Percentiles rank a stretch among this genome's conserved stretches.
phyloP scores from a whole-genome alignment of 2,888 invertebrate species.

The Magallana nippona region DNA sequence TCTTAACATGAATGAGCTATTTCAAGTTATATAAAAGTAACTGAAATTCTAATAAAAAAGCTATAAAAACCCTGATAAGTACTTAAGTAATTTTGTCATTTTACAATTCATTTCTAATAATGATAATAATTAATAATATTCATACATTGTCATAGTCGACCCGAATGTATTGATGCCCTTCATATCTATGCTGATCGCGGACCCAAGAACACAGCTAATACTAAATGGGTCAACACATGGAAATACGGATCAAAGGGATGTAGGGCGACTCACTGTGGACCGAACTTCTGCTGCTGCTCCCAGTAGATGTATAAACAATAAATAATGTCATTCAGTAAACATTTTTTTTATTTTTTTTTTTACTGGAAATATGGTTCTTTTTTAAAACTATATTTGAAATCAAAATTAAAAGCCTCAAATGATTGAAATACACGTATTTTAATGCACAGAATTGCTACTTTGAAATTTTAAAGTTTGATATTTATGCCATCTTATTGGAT shows the following conservation, averaged over 20 bases:
- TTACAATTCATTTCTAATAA: not conserved
- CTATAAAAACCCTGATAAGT: too few relatives aligned
- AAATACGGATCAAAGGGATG: not conserved
- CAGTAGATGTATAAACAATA: not conserved
- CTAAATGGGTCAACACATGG: slow-evolving; percentile 8
- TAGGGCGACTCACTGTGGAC: not conserved
- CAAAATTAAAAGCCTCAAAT: too few relatives aligned
- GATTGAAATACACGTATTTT: too few relatives aligned
- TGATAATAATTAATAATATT: too few relatives aligned
- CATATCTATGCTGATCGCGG: not conserved
- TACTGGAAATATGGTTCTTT: too few relatives aligned
- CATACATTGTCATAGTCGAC: not conserved
- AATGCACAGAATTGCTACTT: too few relatives aligned
- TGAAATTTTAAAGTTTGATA: too few relatives aligned
- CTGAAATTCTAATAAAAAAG: not conserved
- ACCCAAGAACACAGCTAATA: not conserved
- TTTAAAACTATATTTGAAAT: too few relatives aligned
- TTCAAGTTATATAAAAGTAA: too few relatives aligned
- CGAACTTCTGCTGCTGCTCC: not conserved
- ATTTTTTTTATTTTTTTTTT: too few relatives aligned
- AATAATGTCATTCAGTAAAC: too few relatives aligned
- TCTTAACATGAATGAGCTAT: not conserved
- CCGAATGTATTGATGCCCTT: not conserved
- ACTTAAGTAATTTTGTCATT: slow-evolving; percentile 32
- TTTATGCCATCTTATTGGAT: too few relatives aligned